These are phyloP conservation scores for Dysidea cf. avara DNA, from an alignment of 37 sponge, comb jelly and placozoan genomes.

Conservation along the genomic window DNA sequence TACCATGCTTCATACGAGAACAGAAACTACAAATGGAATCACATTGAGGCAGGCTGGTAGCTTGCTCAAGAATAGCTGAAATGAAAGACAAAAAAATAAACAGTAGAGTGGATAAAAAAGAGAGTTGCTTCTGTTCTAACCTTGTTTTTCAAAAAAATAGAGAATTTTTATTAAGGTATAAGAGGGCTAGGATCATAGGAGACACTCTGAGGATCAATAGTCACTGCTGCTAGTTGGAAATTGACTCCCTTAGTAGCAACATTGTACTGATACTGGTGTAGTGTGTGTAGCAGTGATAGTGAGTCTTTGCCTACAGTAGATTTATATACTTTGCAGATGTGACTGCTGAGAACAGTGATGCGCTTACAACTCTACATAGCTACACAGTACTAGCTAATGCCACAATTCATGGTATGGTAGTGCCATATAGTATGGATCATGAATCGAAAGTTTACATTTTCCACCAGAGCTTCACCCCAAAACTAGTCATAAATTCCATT, in stretches of 20 bases:
- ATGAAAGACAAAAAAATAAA: too few relatives aligned
- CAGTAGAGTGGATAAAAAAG: too few relatives aligned
- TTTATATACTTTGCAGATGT: too few relatives aligned
- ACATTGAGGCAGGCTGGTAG: slow-evolving; percentile 52
- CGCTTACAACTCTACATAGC: too few relatives aligned
- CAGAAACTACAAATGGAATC: slow-evolving; percentile 91
- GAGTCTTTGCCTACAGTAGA: slow-evolving; percentile 97
- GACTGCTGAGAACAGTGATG: too few relatives aligned
- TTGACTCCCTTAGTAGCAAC: slow-evolving; percentile 65
- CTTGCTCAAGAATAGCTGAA: slow-evolving; percentile 81
- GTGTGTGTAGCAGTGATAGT: slow-evolving; percentile 87
- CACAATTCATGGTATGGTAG: too few relatives aligned
- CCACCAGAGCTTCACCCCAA: too few relatives aligned
- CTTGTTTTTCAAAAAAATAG: slow-evolving; percentile 86
- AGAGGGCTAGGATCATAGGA: slow-evolving; percentile 90
- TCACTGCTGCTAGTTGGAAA: slow-evolving; percentile 86
- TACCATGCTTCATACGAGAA: slow-evolving; percentile 90
- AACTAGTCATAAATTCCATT: too few relatives aligned
- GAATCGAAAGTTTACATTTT: too few relatives aligned
- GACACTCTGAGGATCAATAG: slow-evolving; percentile 81
- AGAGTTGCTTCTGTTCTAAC: slow-evolving; percentile 33
- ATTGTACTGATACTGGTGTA: slow-evolving; percentile 81
- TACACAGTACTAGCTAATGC: too few relatives aligned
- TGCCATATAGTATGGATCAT: too few relatives aligned
- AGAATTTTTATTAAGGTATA: slow-evolving; percentile 77